phyloP scores from a whole-genome alignment of 2,113 vertebrate genomes.

The Chaetodon trifascialis region DNA sequence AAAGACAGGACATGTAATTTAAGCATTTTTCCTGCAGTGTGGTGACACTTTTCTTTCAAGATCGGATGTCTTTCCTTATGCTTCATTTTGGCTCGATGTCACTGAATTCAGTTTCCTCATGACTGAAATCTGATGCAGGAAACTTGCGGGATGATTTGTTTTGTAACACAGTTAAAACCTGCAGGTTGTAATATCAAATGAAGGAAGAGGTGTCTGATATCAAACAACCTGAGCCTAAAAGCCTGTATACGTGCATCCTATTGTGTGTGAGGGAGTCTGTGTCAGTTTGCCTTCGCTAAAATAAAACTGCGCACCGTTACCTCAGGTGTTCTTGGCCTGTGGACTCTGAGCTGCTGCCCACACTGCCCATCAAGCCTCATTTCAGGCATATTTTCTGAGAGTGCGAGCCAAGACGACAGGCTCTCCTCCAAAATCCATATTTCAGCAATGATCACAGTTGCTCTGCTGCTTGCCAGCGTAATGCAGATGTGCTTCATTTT shows the following conservation, averaged over 20 bases:
- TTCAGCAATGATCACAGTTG: not conserved
- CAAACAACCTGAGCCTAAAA: not conserved
- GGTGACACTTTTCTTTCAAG: too few relatives aligned
- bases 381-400: conserved; percentile 42
- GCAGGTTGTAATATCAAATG: too few relatives aligned
- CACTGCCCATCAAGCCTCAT: conserved; percentile 33
- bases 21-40: not conserved
- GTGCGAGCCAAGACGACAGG: not conserved
- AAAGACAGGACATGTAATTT: not conserved
- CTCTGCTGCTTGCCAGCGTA: not conserved
- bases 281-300: not conserved
- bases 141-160: too few relatives aligned
- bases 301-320: conserved; percentile 11
- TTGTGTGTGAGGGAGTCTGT: not conserved
- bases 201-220: too few relatives aligned
- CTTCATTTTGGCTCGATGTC: too few relatives aligned
- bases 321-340: conserved; percentile 15
- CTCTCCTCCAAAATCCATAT: conserved; percentile 6
- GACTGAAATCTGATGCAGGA: not conserved
- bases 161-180: too few relatives aligned
- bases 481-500: not conserved
- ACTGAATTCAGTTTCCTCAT: not conserved
- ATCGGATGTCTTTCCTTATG: too few relatives aligned
- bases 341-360: conserved; percentile 30
- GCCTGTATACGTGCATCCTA: too few relatives aligned